Evolutionary conservation across 1,140 invertebrate genomes (phyloP).

Genomic region (Dendroctonus ponderosae): DNA sequence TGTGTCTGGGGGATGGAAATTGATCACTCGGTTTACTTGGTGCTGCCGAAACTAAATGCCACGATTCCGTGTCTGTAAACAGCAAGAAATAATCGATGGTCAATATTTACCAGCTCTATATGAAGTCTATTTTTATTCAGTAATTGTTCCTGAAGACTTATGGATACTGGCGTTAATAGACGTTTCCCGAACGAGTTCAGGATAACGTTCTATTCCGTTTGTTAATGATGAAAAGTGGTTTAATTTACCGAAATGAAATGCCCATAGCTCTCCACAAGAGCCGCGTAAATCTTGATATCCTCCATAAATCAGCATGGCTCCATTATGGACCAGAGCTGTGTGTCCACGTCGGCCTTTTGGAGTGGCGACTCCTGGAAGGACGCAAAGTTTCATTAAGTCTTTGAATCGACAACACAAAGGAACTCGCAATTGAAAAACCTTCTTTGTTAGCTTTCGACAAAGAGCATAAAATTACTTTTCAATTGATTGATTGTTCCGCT

Average conservation of each 20-base stretch:
- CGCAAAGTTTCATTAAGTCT: no score
- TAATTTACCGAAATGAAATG: conserved; percentile 76
- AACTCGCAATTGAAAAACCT: no score
- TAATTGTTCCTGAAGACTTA: no score
- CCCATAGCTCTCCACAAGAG: conserved; percentile 83
- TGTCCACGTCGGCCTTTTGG: conserved; percentile 81
- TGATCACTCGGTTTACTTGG: conserved; percentile 49
- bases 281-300: conserved; percentile 86
- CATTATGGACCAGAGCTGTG: conserved; percentile 74
- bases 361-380: conserved; percentile 56
- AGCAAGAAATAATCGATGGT: conserved; percentile 3
- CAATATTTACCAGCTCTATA: neutral
- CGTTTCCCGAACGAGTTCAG: no score
- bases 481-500: no score
- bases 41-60: conserved; percentile 61
- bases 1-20: conserved; percentile 72
- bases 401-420: no score
- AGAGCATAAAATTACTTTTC: no score
- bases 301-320: conserved; percentile 83
- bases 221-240: no score
- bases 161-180: no score
- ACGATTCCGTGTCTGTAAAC: conserved; percentile 69
- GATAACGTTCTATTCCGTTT: no score
- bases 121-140: no score
- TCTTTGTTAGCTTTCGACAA: no score